A percentile compares a stretch with the other conserved stretches of the same genome.
These are phyloP conservation scores for Ichneumoninae sp. DNA, from an alignment of 2,888 invertebrate species.

Conservation along the genomic window DNA sequence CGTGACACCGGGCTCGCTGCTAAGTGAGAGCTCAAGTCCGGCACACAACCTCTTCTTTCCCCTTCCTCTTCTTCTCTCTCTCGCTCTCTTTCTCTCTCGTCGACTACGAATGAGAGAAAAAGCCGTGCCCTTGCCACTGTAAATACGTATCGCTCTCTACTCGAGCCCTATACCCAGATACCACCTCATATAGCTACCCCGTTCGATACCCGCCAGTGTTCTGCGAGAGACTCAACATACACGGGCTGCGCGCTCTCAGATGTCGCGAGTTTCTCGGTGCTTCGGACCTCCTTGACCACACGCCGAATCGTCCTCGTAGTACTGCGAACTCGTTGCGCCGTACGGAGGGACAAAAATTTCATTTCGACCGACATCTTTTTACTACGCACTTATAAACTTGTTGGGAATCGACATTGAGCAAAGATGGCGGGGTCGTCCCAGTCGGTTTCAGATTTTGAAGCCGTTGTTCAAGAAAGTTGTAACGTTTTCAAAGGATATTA, in stretches of 20 bases:
- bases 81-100: constrained; percentile 31
- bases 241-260: not conserved
- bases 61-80: constrained; percentile 32
- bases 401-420: not conserved
- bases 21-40: constrained; percentile 83
- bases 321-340: constrained; percentile 29
- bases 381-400: not conserved
- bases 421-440: too few species aligned
- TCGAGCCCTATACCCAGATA: constrained; percentile 47
- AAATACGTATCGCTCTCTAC: constrained; percentile 47
- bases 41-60: constrained; percentile 72
- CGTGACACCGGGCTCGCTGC: constrained; percentile 81
- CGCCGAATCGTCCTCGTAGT: constrained; percentile 2
- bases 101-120: constrained; percentile 16
- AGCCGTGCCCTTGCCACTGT: constrained; percentile 51
- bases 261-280: constrained; percentile 29
- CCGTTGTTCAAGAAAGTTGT: too few species aligned
- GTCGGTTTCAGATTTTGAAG: too few species aligned
- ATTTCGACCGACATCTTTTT: not conserved
- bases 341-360: constrained; percentile 2
- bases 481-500: too few species aligned
- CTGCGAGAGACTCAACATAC: constrained; percentile 2
- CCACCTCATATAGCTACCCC: constrained; percentile 50
- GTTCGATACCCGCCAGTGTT: constrained; percentile 24
- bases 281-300: constrained; percentile 26